These are phyloP conservation scores for Oscarella lobularis DNA, from an alignment of 37 sponge, comb jelly and placozoan species.

Conservation along the genomic window DNA sequence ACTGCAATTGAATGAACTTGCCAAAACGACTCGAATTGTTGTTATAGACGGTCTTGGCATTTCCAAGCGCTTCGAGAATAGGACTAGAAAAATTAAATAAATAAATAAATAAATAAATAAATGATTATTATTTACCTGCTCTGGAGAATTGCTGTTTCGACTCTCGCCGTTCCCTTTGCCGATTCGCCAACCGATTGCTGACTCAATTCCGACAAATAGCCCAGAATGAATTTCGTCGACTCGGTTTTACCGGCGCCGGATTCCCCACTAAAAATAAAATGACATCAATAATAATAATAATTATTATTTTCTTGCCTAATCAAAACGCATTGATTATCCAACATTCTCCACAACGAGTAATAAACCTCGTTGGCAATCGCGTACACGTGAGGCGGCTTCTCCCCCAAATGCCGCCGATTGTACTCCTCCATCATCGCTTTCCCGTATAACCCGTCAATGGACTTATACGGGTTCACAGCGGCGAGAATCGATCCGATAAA, in stretches of 20 bases:
- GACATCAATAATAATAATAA: background rate
- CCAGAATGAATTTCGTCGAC: constrained; percentile 90
- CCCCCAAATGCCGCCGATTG: constrained; percentile 59
- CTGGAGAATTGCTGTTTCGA: constrained; percentile 67
- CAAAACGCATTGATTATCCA: constrained; percentile 91
- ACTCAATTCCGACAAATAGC: constrained; percentile 81
- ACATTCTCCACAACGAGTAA: constrained; percentile 82
- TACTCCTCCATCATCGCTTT: constrained; percentile 46
- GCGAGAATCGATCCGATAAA: constrained; percentile 91
- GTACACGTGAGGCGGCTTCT: constrained; percentile 89
- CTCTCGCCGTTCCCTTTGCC: constrained; percentile 8
- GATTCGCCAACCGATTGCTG: constrained; percentile 21
- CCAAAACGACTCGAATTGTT: constrained; percentile 97
- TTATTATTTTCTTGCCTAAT: constrained; percentile 57
- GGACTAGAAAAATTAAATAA: constrained; percentile 40
- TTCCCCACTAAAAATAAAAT: constrained; percentile 66
- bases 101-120: background rate
- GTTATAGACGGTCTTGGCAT: constrained; percentile 98
- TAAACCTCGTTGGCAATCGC: constrained; percentile 96
- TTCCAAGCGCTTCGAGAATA: constrained; percentile 96
- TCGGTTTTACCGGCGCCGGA: constrained; percentile 98
- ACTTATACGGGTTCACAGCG: constrained; percentile 91
- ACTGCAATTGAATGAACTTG: constrained; percentile 88
- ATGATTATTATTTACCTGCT: constrained; percentile 57
- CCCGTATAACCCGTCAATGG: constrained; percentile 58